Evolutionary conservation across 2,888 invertebrate genomes (phyloP), one percentile per base, ranked within the genome.

Genomic region (Pammene aurita): DNA sequence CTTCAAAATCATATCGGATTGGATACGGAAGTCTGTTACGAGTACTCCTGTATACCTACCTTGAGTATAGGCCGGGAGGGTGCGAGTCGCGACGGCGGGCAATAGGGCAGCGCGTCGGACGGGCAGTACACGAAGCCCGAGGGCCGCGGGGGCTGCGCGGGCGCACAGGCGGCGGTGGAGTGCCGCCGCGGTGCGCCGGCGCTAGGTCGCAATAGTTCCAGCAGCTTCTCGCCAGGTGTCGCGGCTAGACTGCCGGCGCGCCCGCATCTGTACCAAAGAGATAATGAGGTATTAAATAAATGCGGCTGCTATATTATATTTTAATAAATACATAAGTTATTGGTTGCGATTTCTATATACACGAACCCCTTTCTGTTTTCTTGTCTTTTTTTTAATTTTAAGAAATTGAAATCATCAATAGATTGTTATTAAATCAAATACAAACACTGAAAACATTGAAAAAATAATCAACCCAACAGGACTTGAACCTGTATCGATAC

Each of bases 161-260:
- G 89, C 54, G 85, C 90, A 76, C 87, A 86, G 48, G 86, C 88
- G 1, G 90, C 90, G 0, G 91, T 87, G 48, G 90, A 89, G 79
- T 92, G 91, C 9, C 93, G 87, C 61, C 93, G 88, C n/a, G 90
- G 92, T 0, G 90, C 85, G 46, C 88, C 90, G 1, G 77, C 76
- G 74, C 84, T 90, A 54, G 93, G 93, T 72, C 93, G 88, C 73
- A 93, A 89, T 73, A 93, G 85, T 76, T 94, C 93, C 80, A 94
- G 88, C 71, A 94, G 90, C 76, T 93, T 90, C 84, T 93, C 93
- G 75, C 93, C 92, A 72, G 93, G 91, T 70, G 90, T 90, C 72
- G 90, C 91, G 67, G 93, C 93, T 65, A 93, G 80, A 78, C 91
- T 90, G 77, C 90, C 92, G 66, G 93, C 93, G 73, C 93, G 91